Base-by-base conservation (phyloP, 2,113 vertebrate genomes). In the Strix aluco region DNA sequence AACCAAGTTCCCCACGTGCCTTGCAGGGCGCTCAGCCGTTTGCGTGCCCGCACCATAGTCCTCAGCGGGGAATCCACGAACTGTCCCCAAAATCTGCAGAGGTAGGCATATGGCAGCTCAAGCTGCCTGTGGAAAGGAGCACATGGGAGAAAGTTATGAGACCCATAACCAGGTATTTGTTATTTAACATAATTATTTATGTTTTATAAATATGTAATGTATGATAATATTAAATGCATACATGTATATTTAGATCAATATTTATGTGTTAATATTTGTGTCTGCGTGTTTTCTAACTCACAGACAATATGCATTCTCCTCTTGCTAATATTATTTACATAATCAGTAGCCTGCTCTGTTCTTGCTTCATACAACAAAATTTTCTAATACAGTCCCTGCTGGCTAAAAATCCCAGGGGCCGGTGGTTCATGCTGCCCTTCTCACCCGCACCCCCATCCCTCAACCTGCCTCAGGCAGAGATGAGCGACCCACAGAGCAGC, bases 401-500 rank as follows among this genome's bases (percentile, higher is more conserved):
- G 34, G 22, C 16, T 58, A 18, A 27, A 51, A 38, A 3, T 5
- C 36, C n/a, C 44, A 14, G 65, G 51, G 71, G 20, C 38, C 0
- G 0, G 32, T 44, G 34, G 44, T 8, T 5, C 9, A 1, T 3
- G 30, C 27, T 42, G 59, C 18, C 15, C 13, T 38, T 51, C 34
- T 32, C 22, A 26, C 26, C 57, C 1, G 0, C 22, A 46, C 4
- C 17, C 5, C 15, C 2, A 4, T 61, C 34, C 36, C 23, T 66
- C 22, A 15, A 10, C 11, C 34, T 59, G 32, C 67, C 32, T 21
- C 7, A 2, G 30, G 34, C 44, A 36, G 21, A 10, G 13, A 4
- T 18, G 20, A 29, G 30, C 27, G 19, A 23, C 17, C 3, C 15
- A 22, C 13, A 6, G 57, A 40, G 10, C 38, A 29, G 5, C 29